These are phyloP conservation scores for Rhea pennata DNA, from an alignment of 2,113 vertebrate genomes.

Conservation along the genomic window DNA sequence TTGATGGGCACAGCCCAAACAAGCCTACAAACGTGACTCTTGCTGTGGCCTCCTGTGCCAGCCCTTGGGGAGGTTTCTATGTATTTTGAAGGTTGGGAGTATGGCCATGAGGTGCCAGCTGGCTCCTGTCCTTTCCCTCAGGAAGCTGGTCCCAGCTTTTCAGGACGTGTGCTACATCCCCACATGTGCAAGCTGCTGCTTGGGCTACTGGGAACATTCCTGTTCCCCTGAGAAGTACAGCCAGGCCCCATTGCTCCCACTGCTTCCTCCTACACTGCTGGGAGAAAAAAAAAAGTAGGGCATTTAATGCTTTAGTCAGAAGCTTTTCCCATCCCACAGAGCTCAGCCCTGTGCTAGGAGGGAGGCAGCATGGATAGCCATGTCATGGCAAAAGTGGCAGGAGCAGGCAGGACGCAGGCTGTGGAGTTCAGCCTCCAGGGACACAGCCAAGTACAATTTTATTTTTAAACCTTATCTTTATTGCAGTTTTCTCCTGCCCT, in stretches of 20 bases:
- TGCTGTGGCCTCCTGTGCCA: neutral
- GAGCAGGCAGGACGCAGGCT: neutral
- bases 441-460: neutral
- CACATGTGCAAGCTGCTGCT: neutral
- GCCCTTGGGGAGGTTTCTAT: neutral
- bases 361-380: neutral
- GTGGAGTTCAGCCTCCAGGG: neutral
- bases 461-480: slow-evolving; percentile 63
- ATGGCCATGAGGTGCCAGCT: neutral
- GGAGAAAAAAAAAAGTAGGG: neutral
- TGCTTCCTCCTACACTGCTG: neutral
- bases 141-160: neutral
- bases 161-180: neutral
- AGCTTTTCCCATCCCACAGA: neutral
- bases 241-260: neutral
- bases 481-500: slow-evolving; percentile 40
- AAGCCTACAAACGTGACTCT: neutral
- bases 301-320: neutral
- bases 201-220: neutral
- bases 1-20: neutral
- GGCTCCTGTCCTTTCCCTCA: neutral
- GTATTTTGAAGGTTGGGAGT: neutral
- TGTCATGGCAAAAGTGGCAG: accelerated
- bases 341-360: accelerated
- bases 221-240: neutral